These are phyloP conservation scores for Caenorhabditis sp. DNA, from an alignment of 2,888 invertebrate species.

Conservation along the genomic window DNA sequence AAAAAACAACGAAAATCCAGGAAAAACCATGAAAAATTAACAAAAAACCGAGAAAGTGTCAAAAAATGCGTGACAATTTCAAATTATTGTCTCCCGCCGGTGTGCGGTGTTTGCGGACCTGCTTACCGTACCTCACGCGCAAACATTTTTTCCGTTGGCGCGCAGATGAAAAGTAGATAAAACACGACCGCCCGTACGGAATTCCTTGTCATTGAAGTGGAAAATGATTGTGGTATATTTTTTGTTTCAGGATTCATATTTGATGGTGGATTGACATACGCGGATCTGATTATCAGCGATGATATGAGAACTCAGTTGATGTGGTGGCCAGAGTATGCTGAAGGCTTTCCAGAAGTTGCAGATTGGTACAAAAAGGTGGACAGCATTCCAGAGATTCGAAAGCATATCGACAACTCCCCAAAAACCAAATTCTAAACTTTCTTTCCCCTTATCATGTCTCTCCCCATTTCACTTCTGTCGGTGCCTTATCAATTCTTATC, in stretches of 20 bases:
- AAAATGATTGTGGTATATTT: no score
- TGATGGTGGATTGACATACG: conserved; percentile 39
- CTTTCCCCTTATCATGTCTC: not conserved
- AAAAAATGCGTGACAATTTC: not conserved
- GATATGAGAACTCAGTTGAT: conserved; percentile 27
- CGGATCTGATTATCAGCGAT: conserved; percentile 40
- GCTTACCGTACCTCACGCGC: conserved; percentile 37
- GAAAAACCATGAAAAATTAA: not conserved
- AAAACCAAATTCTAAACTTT: conserved; percentile 4
- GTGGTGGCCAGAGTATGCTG: conserved; percentile 27
- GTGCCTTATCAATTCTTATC: not conserved
- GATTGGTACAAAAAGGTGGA: conserved; percentile 33
- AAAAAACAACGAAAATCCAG: conserved; percentile 1
- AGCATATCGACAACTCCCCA: conserved; percentile 24
- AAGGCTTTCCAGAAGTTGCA: conserved; percentile 27
- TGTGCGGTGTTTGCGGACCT: conserved; percentile 40
- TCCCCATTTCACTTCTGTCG: not conserved
- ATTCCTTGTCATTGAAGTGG: no score
- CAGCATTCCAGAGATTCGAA: conserved; percentile 29
- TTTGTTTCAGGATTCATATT: conserved; percentile 31
- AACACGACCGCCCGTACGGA: no score
- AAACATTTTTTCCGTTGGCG: not conserved
- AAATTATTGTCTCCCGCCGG: conserved; percentile 14
- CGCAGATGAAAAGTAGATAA: no score
- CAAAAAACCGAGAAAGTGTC: not conserved